Evolutionary conservation across 2,113 vertebrate species (phyloP), one percentile per base, ranked within the genome.

Genomic region (Oplegnathus fasciatus): DNA sequence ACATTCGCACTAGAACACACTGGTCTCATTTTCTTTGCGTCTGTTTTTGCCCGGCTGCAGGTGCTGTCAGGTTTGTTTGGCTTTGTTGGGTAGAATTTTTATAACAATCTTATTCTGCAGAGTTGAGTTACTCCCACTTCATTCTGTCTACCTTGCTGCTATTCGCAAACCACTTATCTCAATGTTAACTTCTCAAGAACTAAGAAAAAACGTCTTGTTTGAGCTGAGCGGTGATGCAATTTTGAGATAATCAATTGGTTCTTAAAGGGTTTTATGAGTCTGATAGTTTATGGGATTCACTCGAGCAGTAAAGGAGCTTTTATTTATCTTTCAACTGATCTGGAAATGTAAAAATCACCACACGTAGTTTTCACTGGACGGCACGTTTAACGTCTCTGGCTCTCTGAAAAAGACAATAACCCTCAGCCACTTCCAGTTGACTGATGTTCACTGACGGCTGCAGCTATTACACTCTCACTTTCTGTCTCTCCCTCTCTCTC

Each of bases 401-500:
- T 78, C 69, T 60, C 22, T 37, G 72, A 84, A 30, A 50, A n/a
- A 80, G 80, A 88, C 83, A 71, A 61, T 68, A 61, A 75, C 83
- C 78, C n/a, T 60, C 61, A 65, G 69, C 57, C 66, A 15, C 75
- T 88, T 70, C 61, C 64, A 5, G 26, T 5, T 87, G 87, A 89
- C 72, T 61, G 80, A 88, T 86, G 75, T 28, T 13, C 3, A 22
- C 68, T 10, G 76, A 44, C 84, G 22, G 57, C 61, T 28, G 46
- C 50, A 57, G 76, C 85, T 44, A 68, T 89, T 87, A 78, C 60
- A 30, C 73, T 65, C 74, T 34, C 66, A 5, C 68, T 82, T 20
- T 32, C 22, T 28, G 26, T 50, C 66, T 69, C 48, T 26, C 54
- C 17, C 48, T 50, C 44, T 22, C 55, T 73, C 40, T 44, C 9